phyloP scores from a whole-genome alignment of 1,140 invertebrate genomes.

The Drosophila tropicalis region DNA sequence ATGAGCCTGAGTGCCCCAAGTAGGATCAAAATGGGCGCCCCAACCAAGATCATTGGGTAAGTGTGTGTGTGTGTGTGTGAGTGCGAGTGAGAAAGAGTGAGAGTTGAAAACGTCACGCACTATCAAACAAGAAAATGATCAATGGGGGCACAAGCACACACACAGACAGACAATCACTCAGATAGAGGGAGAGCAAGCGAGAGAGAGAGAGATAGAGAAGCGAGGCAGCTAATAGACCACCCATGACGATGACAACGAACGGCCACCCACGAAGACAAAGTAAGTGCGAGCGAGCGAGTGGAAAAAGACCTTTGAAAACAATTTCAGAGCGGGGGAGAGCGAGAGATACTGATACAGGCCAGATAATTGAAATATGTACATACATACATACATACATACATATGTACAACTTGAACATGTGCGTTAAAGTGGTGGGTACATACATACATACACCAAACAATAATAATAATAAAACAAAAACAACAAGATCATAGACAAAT shows the following conservation, averaged over 20 bases:
- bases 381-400: conserved; percentile 13
- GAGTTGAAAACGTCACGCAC: conserved; percentile 66
- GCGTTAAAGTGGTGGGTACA: conserved; percentile 49
- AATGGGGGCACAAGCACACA: conserved; percentile 64
- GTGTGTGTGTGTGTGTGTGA: conserved; percentile 43
- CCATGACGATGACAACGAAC: conserved; percentile 57
- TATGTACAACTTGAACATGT: conserved; percentile 64
- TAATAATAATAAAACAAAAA: conserved; percentile 49
- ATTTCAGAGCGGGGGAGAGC: conserved; percentile 52
- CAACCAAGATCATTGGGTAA: conserved; percentile 21
- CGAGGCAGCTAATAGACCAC: conserved; percentile 60
- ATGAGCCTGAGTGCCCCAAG: conserved; percentile 48
- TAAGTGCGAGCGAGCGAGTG: conserved; percentile 29
- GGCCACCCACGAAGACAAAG: conserved; percentile 64
- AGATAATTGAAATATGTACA: conserved; percentile 54
- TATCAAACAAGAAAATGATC: conserved; percentile 76
- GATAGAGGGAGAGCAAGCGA: conserved; percentile 13
- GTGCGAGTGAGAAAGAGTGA: conserved; percentile 57
- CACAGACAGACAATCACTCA: conserved; percentile 15
- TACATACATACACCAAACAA: conserved; percentile 22
- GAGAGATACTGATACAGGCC: conserved; percentile 27
- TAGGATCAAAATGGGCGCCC: conserved; percentile 67
- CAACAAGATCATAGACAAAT: conserved; percentile 20
- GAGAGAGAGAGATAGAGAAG: conserved; percentile 22
- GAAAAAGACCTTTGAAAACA: conserved; percentile 61